Evolutionary conservation across 2,888 invertebrate species (phyloP).

Genomic region (Asteroscopus sphinx): DNA sequence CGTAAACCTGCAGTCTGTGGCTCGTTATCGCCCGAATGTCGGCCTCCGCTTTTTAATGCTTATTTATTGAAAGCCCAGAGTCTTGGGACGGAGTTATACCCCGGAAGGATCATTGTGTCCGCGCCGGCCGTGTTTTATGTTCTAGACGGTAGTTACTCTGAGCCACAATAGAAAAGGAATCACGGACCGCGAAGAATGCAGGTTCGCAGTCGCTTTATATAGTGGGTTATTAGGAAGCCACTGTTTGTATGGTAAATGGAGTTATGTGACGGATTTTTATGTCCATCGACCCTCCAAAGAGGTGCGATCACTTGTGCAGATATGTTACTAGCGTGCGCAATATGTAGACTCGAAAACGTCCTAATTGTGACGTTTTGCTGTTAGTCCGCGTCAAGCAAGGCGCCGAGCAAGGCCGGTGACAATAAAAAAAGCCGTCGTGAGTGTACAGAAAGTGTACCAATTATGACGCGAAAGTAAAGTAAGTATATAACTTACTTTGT

Average conservation of each 20-base stretch:
- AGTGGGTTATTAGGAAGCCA: conserved; percentile 22
- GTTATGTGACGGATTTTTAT: conserved; percentile 24
- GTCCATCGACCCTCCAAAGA: no score
- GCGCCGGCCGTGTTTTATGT: conserved; percentile 75
- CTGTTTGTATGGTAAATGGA: conserved; percentile 41
- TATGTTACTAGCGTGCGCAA: no score
- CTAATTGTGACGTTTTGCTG: no score
- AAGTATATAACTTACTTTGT: no score
- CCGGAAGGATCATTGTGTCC: conserved; percentile 82
- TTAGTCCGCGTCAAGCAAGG: no score
- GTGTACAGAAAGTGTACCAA: no score
- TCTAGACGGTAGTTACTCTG: conserved; percentile 49
- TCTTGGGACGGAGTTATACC: conserved; percentile 72
- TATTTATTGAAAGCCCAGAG: conserved; percentile 83
- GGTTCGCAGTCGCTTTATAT: conserved; percentile 31
- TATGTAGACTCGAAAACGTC: no score
- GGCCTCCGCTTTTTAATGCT: conserved; percentile 81
- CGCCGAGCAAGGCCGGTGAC: no score
- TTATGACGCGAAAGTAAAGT: no score
- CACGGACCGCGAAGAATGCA: conserved; percentile 50
- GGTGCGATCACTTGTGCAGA: no score
- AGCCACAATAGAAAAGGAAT: conserved; percentile 58
- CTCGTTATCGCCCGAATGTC: conserved; percentile 75
- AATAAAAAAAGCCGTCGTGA: no score
- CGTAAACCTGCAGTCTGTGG: conserved; percentile 60